Base-by-base conservation (phyloP, 1,140 invertebrate genomes). In the Apis cerana region DNA sequence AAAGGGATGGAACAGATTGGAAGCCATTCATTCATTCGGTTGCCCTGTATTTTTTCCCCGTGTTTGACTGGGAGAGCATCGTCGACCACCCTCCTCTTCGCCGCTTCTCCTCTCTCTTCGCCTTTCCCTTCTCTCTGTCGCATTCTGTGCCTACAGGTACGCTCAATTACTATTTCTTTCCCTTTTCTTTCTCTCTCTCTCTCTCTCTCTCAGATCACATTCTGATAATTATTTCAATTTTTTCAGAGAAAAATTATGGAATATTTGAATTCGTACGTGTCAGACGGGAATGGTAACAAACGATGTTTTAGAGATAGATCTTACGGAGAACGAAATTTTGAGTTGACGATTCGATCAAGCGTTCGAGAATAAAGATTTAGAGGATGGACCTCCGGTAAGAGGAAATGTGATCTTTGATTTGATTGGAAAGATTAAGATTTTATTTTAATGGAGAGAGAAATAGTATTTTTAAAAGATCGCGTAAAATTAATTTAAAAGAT, bases 1-100 rank as follows among this genome's bases (percentile, higher is more conserved):
- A 94, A 94, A 94, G 92, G 90, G 88, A 91, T 88, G 86, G 86
- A 88, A 88, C 87, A 88, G 87, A 88, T 88, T 88, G 86, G 87
- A 85, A 88, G 86, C 90, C 90, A 89, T 89, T 83, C 64, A 80
- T 83, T 86, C 75, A 78, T 85, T 82, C 81, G 75, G 75, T 85
- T 78, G 82, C 75, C 89, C 71, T 83, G 80, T 86, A 89, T 86
- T 90, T 91, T 90, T 89, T 87, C 77, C 68, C 87, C 89, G 83
- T 91, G 83, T 91, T 88, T 89, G 89, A 88, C 88, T 86, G 88
- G 84, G 85, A 89, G 87, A 85, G 69, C 75, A 82, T 82, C 86
- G 81, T 82, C 89, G 75, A 82, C 86, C 90, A 87, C 69, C 69
- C 80, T 75, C 72, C 75, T 17, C n/a, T n/a, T n/a, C n/a, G 15